Evolutionary conservation across 2,797 vertebrate genomes (phyloP).

Genomic region (Chrosomus eos): DNA sequence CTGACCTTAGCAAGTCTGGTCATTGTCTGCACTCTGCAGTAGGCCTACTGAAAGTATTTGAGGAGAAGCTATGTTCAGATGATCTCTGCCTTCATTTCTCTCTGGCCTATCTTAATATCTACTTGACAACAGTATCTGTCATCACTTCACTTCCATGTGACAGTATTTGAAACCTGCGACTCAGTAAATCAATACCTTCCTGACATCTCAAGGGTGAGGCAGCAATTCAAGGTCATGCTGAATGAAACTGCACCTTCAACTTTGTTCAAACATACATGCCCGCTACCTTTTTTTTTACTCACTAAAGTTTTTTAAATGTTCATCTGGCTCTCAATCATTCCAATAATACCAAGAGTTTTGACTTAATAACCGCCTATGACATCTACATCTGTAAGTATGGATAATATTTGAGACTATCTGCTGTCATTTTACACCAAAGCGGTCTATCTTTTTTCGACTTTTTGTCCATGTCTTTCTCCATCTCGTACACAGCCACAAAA

Average conservation of each 20-base stretch:
- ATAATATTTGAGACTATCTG: background rate
- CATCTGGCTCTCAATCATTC: background rate
- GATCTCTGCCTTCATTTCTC: conserved; percentile 48
- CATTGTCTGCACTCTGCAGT: background rate
- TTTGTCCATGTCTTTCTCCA: background rate
- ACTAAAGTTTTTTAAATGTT: background rate
- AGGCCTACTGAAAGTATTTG: background rate
- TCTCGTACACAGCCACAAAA: background rate
- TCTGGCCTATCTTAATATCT: conserved; percentile 67
- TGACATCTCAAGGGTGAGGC: conserved; percentile 57
- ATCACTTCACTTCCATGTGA: conserved; percentile 68
- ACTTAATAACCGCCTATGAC: no score
- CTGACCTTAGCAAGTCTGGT: conserved; percentile 46
- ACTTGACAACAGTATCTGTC: conserved; percentile 80
- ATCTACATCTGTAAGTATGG: no score
- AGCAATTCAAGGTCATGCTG: conserved; percentile 69
- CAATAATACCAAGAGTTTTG: background rate
- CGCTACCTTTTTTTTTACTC: background rate
- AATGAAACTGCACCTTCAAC: conserved; percentile 38
- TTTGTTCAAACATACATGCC: background rate
- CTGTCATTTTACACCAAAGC: background rate
- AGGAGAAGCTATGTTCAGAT: conserved; percentile 17
- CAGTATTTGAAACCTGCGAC: conserved; percentile 68
- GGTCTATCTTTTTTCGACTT: background rate
- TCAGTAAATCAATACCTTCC: conserved; percentile 64